These are phyloP conservation scores for Takifugu rubripes DNA, from an alignment of 2,797 vertebrate species.

Conservation along the genomic window DNA sequence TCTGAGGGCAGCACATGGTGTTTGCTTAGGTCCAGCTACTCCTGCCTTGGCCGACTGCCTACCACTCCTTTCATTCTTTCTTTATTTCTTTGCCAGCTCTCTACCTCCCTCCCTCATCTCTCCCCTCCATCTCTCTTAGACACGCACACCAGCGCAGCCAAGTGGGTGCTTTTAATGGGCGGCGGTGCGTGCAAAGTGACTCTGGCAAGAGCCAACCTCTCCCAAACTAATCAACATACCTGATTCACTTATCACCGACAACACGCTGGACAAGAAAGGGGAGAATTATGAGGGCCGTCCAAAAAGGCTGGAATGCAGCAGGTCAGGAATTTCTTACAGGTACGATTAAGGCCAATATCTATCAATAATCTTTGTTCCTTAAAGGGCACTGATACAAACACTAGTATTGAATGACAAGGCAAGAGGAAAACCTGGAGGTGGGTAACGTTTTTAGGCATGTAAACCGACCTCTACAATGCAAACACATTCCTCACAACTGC, in stretches of 20 bases:
- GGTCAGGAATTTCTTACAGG: constrained; percentile 6
- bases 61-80: constrained; percentile 38
- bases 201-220: constrained; percentile 54
- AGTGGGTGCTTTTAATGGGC: constrained; percentile 53
- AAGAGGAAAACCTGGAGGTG: constrained; percentile 36
- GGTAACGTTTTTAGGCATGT: constrained; percentile 24
- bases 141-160: constrained; percentile 53
- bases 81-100: constrained; percentile 57
- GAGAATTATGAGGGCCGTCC: constrained; percentile 12
- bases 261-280: constrained; percentile 33
- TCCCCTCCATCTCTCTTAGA: constrained; percentile 44
- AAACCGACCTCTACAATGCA: constrained; percentile 45
- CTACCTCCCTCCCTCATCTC: constrained; percentile 45
- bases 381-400: constrained; percentile 3
- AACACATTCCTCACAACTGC: constrained; percentile 40
- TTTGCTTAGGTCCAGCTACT: constrained; percentile 44
- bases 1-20: constrained; percentile 13
- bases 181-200: constrained; percentile 63
- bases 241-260: constrained; percentile 60
- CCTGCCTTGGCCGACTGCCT: constrained; percentile 51
- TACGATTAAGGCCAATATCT: constrained; percentile 2
- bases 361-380: constrained; percentile 26
- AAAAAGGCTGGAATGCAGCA: constrained; percentile 9
- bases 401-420: no score
- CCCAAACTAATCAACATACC: constrained; percentile 74